A percentile compares a stretch with the other conserved stretches of the same genome.
Conservation (phyloP, 2,888 invertebrate species). For the Buathra laborator region DNA sequence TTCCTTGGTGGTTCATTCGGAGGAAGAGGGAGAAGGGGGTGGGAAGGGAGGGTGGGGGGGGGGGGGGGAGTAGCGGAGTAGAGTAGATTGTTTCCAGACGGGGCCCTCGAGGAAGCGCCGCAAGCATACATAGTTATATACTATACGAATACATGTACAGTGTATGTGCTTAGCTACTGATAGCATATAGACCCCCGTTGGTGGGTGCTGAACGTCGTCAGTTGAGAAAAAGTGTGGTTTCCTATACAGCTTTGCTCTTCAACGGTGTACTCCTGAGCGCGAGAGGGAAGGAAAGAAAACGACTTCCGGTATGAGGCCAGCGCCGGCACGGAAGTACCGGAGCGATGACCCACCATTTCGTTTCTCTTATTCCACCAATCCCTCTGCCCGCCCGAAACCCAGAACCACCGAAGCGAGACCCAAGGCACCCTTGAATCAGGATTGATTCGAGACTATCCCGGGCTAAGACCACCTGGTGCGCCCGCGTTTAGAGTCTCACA, state of each 20-base stretch:
- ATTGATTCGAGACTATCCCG: conserved; percentile 65
- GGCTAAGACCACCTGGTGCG: conserved; percentile 65
- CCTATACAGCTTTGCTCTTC: conserved; percentile 35
- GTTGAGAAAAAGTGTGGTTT: conserved; percentile 58
- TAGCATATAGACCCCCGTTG: conserved; percentile 22
- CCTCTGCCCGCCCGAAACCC: background rate
- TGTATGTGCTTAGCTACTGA: conserved; percentile 14
- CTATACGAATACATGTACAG: conserved; percentile 44
- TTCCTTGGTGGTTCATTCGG: conserved; percentile 41
- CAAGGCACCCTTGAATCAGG: conserved; percentile 56
- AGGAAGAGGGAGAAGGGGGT: conserved; percentile 26
- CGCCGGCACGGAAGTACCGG: conserved; percentile 59
- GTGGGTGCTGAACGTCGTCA: conserved; percentile 53
- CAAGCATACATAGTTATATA: conserved; percentile 53
- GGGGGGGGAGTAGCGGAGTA: conserved; percentile 53
- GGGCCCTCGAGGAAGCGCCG: conserved; percentile 48
- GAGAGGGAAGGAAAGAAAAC: conserved; percentile 58
- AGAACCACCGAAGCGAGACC: conserved; percentile 53
- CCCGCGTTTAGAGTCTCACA: conserved; percentile 59
- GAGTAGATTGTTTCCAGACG: conserved; percentile 72
- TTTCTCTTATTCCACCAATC: conserved; percentile 41
- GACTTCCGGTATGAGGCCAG: conserved; percentile 64
- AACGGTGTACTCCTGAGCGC: conserved; percentile 7
- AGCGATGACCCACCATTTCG: conserved; percentile 64
- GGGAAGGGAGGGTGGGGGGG: conserved; percentile 24